Percentiles rank a stretch among this genome's conserved stretches.
These are phyloP conservation scores for Drosophila arawakana DNA, from an alignment of 1,140 invertebrate species.

Conservation along the genomic window DNA sequence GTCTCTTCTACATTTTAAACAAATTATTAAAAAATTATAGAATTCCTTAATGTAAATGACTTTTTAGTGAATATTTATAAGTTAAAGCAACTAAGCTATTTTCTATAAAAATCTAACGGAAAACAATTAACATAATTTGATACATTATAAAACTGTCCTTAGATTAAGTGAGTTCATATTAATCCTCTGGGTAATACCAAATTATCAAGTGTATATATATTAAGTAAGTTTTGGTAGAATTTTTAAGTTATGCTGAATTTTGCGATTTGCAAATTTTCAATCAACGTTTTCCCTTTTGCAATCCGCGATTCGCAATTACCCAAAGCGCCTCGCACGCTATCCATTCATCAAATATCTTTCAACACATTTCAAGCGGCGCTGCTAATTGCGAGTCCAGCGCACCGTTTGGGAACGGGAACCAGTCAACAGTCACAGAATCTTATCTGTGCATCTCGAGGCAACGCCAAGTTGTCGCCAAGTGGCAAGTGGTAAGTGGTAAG, in stretches of 20 bases:
- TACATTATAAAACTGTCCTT: too few species aligned
- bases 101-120: too few species aligned
- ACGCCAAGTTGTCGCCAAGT: slow-evolving; percentile 75
- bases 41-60: too few species aligned
- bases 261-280: neutral
- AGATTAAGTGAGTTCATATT: too few species aligned
- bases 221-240: neutral
- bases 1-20: too few species aligned
- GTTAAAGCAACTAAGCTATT: too few species aligned
- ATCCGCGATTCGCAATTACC: neutral
- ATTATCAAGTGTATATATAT: neutral
- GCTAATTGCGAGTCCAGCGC: slow-evolving; percentile 67
- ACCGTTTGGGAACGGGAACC: slow-evolving; percentile 72
- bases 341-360: slow-evolving; percentile 81
- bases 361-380: slow-evolving; percentile 74
- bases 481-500: slow-evolving; percentile 48
- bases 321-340: slow-evolving; percentile 49
- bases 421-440: slow-evolving; percentile 76
- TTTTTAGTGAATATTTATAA: too few species aligned
- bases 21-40: too few species aligned
- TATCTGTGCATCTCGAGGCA: slow-evolving; percentile 76
- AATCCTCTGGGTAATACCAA: too few species aligned
- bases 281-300: neutral
- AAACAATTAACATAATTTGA: too few species aligned
- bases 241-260: neutral